Base-by-base conservation (phyloP, 1,140 invertebrate genomes). In the Drosophila teissieri region DNA sequence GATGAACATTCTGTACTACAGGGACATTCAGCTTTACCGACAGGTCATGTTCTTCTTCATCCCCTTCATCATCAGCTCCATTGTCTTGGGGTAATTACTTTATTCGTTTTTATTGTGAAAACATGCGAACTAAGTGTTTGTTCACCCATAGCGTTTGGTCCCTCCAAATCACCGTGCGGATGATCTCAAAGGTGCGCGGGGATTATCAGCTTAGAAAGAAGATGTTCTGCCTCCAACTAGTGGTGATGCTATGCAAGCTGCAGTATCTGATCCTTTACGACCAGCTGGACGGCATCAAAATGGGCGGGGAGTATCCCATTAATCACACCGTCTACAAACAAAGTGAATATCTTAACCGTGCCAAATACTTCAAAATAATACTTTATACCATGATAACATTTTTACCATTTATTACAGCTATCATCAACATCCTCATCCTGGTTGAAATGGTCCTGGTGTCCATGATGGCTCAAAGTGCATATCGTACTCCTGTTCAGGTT, bases 391-490 rank as follows among this genome's bases (percentile, higher is more conserved):
- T 14, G 1, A 14, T 14, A 31, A 31, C 37, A 17, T n/a, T 56
- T 7, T 15, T 31, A 27, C 4, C 8, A 8, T 46, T 24, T 48
- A 4, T 51, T 39, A 31, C 48, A 92, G 91, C 91, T 14, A 73
- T 92, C 22, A 92, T 92, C 17, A 91, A 92, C 54, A 80, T 90
- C 8, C 46, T 92, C 3, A 90, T 92, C 39, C 54, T 92, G 44
- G 80, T 81, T 19, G 91, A 92, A 80, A 92, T 92, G 91, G 80
- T 91, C 10, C 44, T 92, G 48, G 85, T 92, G 6, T 92, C 91
- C 15, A 78, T 92, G 70, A 62, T 92, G 63, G 89, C 52, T 0
- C 84, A 92, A 44, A 84, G 86, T 40, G 85, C 91, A 11, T 92
- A 92, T 48, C 84, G 81, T n/a, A 75, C 63, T 0, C 91, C 91